Evolutionary conservation across 2,888 invertebrate species (phyloP), one percentile per base, ranked within the genome.

Genomic region (Pammene fasciana): DNA sequence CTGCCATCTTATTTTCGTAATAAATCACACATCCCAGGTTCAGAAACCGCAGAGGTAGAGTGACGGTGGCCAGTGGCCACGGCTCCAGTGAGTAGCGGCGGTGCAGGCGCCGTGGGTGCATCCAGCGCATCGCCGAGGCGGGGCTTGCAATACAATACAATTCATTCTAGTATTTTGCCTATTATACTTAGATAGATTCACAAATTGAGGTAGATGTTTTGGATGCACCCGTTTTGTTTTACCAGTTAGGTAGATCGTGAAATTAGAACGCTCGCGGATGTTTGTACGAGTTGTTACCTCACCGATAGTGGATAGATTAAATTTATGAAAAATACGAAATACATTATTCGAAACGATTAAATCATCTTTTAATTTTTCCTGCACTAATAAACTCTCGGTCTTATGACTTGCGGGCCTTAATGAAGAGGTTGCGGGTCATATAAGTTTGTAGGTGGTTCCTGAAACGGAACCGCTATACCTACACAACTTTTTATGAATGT

Each of bases 301-400:
- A 92, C 90, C 90, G 88, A 92, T 91, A 90, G 90, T 87, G 83
- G 80, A 88, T 91, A 91, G 89, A 87, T 88, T 88, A 87, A 86
- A 89, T 87, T 89, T 87, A 88, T 88, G 84, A 84, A 87, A 87
- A 88, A 84, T 88, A 86, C 83, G 81, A 89, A 90, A 89, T 90
- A 90, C 84, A 90, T 86, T 85, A 87, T 84, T 83, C 80, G 85
- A 87, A 86, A 75, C 72, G 74, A 75, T 74, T 70, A 72, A 67
- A 64, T 16, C 59, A 67, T 72, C 73, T 73, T 70, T 75, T 41
- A 38, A 38, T 50, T 34, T 1, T 41, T n/a, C 50, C 50, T 52
- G 36, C 11, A 14, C 14, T 1, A 9, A 26, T 11, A 11, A 50
- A 16, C 26, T 26, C 26, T 26, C 2, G 26, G 26, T n/a, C 26